phyloP scores from a whole-genome alignment of 2,888 invertebrate species.

The Hedya salicella region DNA sequence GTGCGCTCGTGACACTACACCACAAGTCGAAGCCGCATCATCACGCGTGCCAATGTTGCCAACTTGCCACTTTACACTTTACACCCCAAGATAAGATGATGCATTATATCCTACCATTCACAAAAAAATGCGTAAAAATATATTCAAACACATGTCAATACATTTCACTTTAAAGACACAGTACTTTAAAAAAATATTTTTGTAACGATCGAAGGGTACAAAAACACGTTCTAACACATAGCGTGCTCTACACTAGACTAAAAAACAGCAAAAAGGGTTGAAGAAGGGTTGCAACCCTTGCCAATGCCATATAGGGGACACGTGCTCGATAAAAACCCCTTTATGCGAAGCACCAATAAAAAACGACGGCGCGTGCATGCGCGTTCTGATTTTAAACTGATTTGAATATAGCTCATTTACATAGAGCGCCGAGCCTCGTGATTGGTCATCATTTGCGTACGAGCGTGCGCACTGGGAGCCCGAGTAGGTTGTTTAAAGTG shows the following conservation, averaged over 20 bases:
- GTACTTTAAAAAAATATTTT: slow-evolving; percentile 21
- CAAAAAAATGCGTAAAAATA: slow-evolving; percentile 1
- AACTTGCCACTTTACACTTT: too few species aligned
- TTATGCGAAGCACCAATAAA: slow-evolving; percentile 80
- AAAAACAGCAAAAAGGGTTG: slow-evolving; percentile 79
- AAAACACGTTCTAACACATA: slow-evolving; percentile 65
- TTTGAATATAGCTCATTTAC: slow-evolving; percentile 83
- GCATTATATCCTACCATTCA: slow-evolving; percentile 20
- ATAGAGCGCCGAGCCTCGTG: slow-evolving; percentile 62
- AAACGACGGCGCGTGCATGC: slow-evolving; percentile 79
- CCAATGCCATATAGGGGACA: slow-evolving; percentile 45
- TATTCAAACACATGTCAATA: slow-evolving; percentile 10
- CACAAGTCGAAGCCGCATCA: too few species aligned
- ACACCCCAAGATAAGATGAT: neutral
- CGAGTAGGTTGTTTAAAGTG: slow-evolving; percentile 66
- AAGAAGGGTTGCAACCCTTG: slow-evolving; percentile 70
- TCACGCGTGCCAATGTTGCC: too few species aligned
- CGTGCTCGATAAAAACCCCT: slow-evolving; percentile 53
- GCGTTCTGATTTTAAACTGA: slow-evolving; percentile 82
- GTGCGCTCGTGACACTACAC: too few species aligned
- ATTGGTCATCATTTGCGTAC: slow-evolving; percentile 75
- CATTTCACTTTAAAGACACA: neutral
- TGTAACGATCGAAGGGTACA: slow-evolving; percentile 46
- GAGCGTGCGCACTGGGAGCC: slow-evolving; percentile 69
- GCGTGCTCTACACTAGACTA: slow-evolving; percentile 70